phyloP scores from a whole-genome alignment of 2,888 invertebrate species.

The Camponotus fellah region DNA sequence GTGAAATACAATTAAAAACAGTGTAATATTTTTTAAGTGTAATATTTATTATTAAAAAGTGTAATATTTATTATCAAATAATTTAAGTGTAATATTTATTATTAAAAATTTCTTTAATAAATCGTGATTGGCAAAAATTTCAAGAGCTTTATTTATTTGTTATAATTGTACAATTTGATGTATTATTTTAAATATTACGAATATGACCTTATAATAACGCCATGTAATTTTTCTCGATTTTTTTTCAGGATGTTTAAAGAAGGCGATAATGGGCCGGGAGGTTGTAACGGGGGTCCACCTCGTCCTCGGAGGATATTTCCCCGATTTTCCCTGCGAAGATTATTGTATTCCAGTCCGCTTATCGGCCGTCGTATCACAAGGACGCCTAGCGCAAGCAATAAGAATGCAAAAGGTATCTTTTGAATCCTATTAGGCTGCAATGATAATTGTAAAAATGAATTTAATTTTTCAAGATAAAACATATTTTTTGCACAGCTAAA shows the following conservation, averaged over 20 bases:
- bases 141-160: neutral
- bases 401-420: conserved; percentile 80
- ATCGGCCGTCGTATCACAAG: conserved; percentile 88
- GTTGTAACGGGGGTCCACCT: conserved; percentile 80
- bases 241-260: conserved; percentile 82
- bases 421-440: neutral
- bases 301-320: conserved; percentile 84
- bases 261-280: conserved; percentile 81
- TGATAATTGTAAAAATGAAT: neutral
- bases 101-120: neutral
- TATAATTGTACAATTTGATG: conserved; percentile 5
- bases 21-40: too few species aligned
- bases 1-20: too few species aligned
- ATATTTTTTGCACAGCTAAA: conserved; percentile 82
- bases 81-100: too few species aligned
- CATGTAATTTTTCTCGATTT: conserved; percentile 3
- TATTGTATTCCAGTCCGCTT: conserved; percentile 91
- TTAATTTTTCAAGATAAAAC: conserved; percentile 14
- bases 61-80: too few species aligned
- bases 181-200: neutral
- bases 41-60: too few species aligned
- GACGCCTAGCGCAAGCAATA: conserved; percentile 78
- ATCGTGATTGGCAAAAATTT: neutral
- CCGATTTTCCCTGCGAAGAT: conserved; percentile 90
- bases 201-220: conserved; percentile 57